Evolutionary conservation across 2,888 invertebrate genomes (phyloP).

Genomic region (Cylindroiulus punctatus): DNA sequence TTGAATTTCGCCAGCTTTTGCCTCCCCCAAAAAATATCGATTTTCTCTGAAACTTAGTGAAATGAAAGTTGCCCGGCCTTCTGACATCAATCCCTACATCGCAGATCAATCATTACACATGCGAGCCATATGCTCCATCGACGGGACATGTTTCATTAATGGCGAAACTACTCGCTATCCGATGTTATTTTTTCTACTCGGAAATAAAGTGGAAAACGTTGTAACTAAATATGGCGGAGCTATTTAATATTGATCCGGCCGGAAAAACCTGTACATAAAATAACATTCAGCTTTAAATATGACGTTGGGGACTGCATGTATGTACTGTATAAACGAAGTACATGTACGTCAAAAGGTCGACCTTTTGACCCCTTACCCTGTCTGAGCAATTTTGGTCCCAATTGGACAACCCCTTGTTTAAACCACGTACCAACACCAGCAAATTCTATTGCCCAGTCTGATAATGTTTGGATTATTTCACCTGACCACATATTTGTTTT

Average conservation of each 20-base stretch:
- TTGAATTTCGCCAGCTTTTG: not conserved
- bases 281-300: not conserved
- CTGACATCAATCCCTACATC: not conserved
- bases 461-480: no score
- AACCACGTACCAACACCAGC: no score
- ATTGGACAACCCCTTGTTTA: no score
- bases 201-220: constrained; percentile 30
- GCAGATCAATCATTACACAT: not conserved
- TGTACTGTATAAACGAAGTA: no score
- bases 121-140: not conserved
- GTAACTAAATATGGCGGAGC: not conserved
- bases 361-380: no score
- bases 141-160: not conserved
- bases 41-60: not conserved
- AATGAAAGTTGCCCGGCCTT: not conserved
- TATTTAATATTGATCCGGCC: not conserved
- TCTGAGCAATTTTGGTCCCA: no score
- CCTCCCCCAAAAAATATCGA: not conserved
- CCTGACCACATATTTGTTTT: no score
- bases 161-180: not conserved
- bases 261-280: not conserved
- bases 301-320: not conserved
- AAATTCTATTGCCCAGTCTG: no score
- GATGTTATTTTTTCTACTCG: not conserved
- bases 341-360: no score